phyloP scores from a whole-genome alignment of 2,797 vertebrate species.

The Dermochelys coriacea region DNA sequence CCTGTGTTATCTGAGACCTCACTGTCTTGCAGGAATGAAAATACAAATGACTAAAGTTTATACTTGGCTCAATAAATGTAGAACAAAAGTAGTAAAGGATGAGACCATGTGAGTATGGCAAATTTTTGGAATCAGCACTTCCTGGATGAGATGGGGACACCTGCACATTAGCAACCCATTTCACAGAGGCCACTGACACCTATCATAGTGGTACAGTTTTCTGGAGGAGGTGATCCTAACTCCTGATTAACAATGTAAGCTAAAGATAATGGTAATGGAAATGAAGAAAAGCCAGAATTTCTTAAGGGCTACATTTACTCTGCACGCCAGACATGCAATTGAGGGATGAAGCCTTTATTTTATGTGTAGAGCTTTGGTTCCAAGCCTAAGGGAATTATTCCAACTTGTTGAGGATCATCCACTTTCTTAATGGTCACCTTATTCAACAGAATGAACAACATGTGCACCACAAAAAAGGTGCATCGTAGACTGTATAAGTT shows the following conservation, averaged over 20 bases:
- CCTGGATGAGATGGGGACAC: accelerated
- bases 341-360: not conserved
- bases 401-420: not conserved
- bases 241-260: not conserved
- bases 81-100: not conserved
- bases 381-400: not conserved
- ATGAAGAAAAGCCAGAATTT: not conserved
- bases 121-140: not conserved
- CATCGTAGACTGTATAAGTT: not conserved
- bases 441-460: not conserved
- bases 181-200: not conserved
- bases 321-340: not conserved
- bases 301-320: not conserved
- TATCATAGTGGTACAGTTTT: not conserved
- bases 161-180: not conserved
- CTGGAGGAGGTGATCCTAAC: not conserved
- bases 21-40: not conserved
- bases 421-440: not conserved
- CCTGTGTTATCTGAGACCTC: not conserved
- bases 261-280: not conserved
- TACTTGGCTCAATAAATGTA: not conserved
- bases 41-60: not conserved
- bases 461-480: not conserved
- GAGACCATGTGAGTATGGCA: not conserved
- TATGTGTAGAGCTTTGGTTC: not conserved